Evolutionary conservation across 1,140 invertebrate species (phyloP).

Genomic region (Daktulosphaira vitifoliae): DNA sequence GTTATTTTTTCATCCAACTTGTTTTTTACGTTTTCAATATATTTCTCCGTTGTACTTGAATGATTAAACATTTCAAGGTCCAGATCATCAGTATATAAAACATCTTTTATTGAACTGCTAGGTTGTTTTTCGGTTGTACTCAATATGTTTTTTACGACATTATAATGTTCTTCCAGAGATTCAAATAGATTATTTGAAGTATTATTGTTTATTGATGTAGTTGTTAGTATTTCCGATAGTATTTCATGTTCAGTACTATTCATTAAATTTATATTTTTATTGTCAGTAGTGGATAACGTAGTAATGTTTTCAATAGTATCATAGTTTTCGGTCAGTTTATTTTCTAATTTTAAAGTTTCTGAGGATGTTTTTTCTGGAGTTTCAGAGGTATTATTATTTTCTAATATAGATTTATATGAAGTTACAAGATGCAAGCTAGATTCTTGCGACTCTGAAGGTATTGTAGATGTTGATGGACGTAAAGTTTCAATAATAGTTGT

Average conservation of each 20-base stretch:
- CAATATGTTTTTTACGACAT: neutral
- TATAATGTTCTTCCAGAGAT: neutral
- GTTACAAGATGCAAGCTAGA: constrained; percentile 12
- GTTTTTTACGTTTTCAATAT: constrained; percentile 16
- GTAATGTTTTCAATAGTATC: neutral
- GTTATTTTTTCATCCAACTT: constrained; percentile 14
- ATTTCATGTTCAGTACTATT: neutral
- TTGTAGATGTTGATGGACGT: constrained; percentile 12
- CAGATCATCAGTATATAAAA: neutral
- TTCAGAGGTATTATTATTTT: constrained; percentile 17
- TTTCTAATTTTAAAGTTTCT: neutral
- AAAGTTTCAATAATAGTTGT: constrained; percentile 24
- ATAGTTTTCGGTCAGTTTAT: neutral
- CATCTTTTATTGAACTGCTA: neutral
- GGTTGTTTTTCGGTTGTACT: neutral
- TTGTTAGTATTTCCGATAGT: neutral
- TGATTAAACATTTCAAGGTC: neutral
- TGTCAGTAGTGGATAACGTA: neutral
- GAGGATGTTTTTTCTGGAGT: neutral
- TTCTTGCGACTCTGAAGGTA: constrained; percentile 4
- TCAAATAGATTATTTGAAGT: neutral
- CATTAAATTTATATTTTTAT: neutral
- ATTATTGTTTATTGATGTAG: neutral
- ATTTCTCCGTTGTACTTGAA: constrained; percentile 25
- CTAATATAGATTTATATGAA: constrained; percentile 23